Conservation (phyloP, 92 coral and sea anemone species). For the Parazoanthus atlanticus region DNA sequence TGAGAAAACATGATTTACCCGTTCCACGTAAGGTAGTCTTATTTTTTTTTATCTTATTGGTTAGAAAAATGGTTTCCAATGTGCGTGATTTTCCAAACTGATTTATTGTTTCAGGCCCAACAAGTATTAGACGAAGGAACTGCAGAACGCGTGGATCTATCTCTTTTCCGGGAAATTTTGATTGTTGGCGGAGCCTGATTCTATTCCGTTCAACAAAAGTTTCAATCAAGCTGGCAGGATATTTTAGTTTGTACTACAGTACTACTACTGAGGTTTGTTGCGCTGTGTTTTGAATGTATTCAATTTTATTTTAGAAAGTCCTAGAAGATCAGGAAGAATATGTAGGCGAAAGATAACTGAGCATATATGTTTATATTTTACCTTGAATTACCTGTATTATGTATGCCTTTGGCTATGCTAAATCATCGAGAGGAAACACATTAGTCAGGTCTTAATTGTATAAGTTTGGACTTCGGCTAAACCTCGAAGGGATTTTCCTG, state of each 20-base stretch:
- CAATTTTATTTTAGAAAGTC: neutral
- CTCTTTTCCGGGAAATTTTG: neutral
- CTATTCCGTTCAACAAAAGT: neutral
- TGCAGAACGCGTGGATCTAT: neutral
- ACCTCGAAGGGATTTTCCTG: neutral
- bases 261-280: neutral
- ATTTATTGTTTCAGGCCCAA: neutral
- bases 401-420: neutral
- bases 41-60: neutral
- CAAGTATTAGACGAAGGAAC: neutral
- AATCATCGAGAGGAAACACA: neutral
- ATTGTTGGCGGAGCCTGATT: neutral
- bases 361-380: neutral
- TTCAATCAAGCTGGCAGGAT: no score
- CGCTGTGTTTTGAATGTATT: neutral
- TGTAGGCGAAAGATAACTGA: no score
- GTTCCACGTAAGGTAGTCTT: neutral
- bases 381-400: neutral
- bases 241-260: no score
- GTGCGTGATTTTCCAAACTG: neutral
- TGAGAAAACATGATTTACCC: no score
- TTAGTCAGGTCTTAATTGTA: no score
- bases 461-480: neutral
- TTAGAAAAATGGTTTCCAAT: neutral
- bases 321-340: neutral